Percentiles rank a stretch among this genome's conserved stretches.
Conservation (phyloP, 2,797 vertebrate genomes). For the Spatula versicolor region DNA sequence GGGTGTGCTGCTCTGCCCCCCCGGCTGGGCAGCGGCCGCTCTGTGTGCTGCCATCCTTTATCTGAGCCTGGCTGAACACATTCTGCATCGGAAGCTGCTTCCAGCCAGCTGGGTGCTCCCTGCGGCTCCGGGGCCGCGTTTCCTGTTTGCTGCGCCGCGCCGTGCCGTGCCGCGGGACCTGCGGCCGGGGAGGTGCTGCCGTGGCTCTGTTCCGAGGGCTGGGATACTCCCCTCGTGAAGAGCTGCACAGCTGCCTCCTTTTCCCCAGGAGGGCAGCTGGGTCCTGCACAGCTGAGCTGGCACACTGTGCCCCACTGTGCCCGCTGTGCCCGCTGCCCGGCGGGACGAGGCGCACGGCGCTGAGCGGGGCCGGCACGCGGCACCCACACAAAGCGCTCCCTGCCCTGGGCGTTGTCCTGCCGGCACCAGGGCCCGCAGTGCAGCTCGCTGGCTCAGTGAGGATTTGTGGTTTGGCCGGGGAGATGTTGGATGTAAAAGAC, state of each 20-base stretch:
- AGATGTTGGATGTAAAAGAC: not conserved
- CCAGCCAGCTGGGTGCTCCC: not conserved
- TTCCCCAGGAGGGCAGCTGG: too few relatives aligned
- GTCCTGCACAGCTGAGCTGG: too few relatives aligned
- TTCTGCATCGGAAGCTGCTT: not conserved
- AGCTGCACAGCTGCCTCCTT: not conserved
- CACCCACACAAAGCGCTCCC: not conserved
- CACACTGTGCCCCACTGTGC: too few relatives aligned
- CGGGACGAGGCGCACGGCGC: too few relatives aligned
- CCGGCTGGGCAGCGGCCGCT: fast-evolving
- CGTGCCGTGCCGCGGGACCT: not conserved
- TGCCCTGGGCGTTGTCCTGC: not conserved
- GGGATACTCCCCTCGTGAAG: too few relatives aligned
- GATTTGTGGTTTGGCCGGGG: not conserved
- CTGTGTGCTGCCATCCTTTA: not conserved
- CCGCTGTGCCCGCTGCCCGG: too few relatives aligned
- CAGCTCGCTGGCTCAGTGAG: not conserved
- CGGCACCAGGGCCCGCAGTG: not conserved
- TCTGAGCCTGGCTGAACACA: not conserved
- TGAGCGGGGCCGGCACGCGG: not conserved
- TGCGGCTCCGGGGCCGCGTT: fast-evolving
- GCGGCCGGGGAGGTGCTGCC: not conserved
- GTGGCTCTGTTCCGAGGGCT: not conserved
- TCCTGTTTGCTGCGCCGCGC: not conserved
- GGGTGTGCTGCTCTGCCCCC: not conserved